These are phyloP conservation scores for Drosophila paulistorum DNA, from an alignment of 1,140 invertebrate species.

Conservation along the genomic window DNA sequence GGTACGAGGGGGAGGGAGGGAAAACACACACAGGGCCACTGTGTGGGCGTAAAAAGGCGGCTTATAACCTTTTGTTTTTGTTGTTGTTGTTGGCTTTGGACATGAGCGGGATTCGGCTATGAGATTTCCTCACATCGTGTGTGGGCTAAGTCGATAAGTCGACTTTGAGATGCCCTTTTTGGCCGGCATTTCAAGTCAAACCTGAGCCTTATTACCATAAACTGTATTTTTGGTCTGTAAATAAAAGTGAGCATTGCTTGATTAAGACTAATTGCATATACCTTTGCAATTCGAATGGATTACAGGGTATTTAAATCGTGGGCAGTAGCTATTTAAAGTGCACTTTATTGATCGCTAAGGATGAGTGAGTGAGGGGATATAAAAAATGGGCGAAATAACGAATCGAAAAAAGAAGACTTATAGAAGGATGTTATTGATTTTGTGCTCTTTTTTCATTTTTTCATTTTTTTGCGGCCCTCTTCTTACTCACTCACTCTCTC, in stretches of 20 bases:
- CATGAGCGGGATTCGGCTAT: not conserved
- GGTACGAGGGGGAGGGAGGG: not conserved
- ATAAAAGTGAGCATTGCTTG: no score
- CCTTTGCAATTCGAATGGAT: not conserved
- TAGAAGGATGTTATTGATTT: conserved; percentile 32
- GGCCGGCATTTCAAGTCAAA: not conserved
- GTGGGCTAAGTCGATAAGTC: not conserved
- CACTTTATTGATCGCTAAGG: conserved; percentile 11
- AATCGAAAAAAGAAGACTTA: not conserved
- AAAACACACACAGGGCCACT: conserved; percentile 32
- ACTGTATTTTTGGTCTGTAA: no score
- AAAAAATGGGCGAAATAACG: conserved; percentile 20
- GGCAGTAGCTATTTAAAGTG: conserved; percentile 9
- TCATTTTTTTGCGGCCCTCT: not conserved
- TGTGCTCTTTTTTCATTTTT: not conserved
- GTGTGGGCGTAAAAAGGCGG: conserved; percentile 14
- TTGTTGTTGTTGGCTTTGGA: not conserved
- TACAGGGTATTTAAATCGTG: conserved; percentile 5
- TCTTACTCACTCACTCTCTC: not conserved
- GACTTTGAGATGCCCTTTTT: not conserved
- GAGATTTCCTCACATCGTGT: conserved; percentile 3
- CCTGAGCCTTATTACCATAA: no score
- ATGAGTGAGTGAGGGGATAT: conserved; percentile 25
- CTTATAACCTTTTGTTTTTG: conserved; percentile 10
- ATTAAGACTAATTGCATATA: not conserved